Base-by-base conservation (phyloP, 2,888 invertebrate species). In the Caenorhabditis uteleia region DNA sequence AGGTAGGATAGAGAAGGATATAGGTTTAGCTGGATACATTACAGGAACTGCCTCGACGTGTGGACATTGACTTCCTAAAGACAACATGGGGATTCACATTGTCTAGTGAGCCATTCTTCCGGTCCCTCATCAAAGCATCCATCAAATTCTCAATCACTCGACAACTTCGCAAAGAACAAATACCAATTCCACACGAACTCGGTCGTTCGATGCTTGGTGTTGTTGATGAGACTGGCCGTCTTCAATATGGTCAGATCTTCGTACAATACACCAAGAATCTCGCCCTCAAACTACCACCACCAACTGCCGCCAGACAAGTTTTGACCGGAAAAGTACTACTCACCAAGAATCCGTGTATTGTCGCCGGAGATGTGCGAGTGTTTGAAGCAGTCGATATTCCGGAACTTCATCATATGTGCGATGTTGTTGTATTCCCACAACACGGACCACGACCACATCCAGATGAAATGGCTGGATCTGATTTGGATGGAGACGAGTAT, bases 401-500 rank as follows among this genome's bases (percentile, higher is more conserved):
- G 0, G 67, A 62, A 74, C 67, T 79, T 77, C 53, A 71, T 54
- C 59, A 82, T 58, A 66, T 80, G 16, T 64, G 68, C 21, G 85
- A 85, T 56, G 84, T 84, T 31, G 78, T 85, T 34, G 85, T 85
- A 4, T 85, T 85, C 60, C 84, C 85, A 4, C 75, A 78, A 2
- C 68, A 79, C 44, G 85, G 85, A 2, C 77, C 74, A 0, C 69
- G 85, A 36, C 84, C 85, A 2, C 84, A 84, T 67, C 79, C 85
- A 1, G 83, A 84, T 66, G 83, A 84, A 73, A 85, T 85, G 83
- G 84, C 84, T 8, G 85, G 85, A 2, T 84, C 84, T 4, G 85
- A 85, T 68, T 65, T 85, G 56, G 85, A 85, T 59, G 85, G 85
- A 1, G 85, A 85, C 62, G 84, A 84, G 62, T 85, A 82, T 70